Evolutionary conservation across 2,888 invertebrate genomes (phyloP), one percentile per base, ranked within the genome.

Genomic region (Suillia variegata): DNA sequence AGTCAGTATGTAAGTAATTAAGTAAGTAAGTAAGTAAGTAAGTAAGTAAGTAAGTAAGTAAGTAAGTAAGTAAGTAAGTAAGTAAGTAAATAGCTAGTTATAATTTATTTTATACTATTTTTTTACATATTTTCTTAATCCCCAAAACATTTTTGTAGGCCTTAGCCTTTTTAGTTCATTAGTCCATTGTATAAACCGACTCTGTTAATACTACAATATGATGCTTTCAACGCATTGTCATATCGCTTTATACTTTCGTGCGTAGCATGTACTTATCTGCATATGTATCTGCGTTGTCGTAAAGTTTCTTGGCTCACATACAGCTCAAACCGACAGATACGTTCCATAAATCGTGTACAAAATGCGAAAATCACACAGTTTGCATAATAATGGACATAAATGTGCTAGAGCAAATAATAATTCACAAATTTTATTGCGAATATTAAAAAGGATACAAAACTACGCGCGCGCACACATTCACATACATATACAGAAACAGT

Each of bases 371-470:
- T 68, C 63, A 58, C 62, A 67, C 51, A 66, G 63, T 62, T 64
- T 53, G 62, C 54, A 63, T 58, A 68, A 63, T 65, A 70, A 67
- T 59, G 49, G 58, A 64, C 57, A 62, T 61, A 64, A 68, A 62
- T 58, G 63, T 57, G 59, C 56, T 58, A 64, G 65, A 67, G 68
- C 63, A 70, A 71, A 68, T 65, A 73, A 62, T 64, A 69, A 64
- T 70, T 68, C 70, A 69, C 65, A 61, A 60, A 58, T 66, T 70
- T 70, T 62, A 67, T 64, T 62, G 59, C 59, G 57, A 61, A 63
- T 62, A 66, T 65, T 66, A 65, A 62, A 67, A 64, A 57, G 58
- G 54, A 21, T 55, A 59, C 50, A 55, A 51, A 62, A 64, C 53
- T 24, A 45, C 20, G 26, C 1, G 12, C 22, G 22, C n/a, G 18